Base-by-base conservation (phyloP, 2,113 vertebrate species). In the Carassius carassius region DNA sequence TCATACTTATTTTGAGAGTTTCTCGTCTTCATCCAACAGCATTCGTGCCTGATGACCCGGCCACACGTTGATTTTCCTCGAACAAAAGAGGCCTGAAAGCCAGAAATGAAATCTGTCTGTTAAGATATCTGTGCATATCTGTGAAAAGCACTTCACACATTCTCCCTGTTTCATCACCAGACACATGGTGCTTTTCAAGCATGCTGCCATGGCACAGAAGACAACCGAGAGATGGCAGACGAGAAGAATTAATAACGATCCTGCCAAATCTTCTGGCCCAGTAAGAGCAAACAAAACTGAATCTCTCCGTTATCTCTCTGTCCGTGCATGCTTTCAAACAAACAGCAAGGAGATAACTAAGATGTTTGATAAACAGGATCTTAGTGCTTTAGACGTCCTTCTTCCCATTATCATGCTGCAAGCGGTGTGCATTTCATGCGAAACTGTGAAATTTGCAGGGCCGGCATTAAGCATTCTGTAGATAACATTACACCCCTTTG, bases 121-220 rank as follows among this genome's bases (percentile, higher is more conserved):
- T 85, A 74, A 82, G 80, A 78, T 83, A 49, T 29, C 29, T 29
- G 54, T 78, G 76, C 25, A 29, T n/a, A 54, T 17, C 35, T 8
- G 67, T 69, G 56, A 84, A 78, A 79, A 86, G 56, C 56, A 21
- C 14, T 77, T 80, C 60, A 49, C 63, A 56, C 78, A 19, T 44
- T 77, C 29, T 70, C 81, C 47, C 29, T 7, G 37, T 75, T 83
- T 56, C 73, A 47, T 89, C 84, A 82, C 69, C 67, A 19, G 86
- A 86, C 88, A 84, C 84, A 86, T 86, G 81, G 81, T 65, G 60
- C 37, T 81, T 84, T 84, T 84, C 83, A 69, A 86, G 83, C 84
- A 86, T 29, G 37, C 37, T 69, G 79, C 62, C 75, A 74, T 23
- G 78, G 65, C 70, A 73, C 69, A 73, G 47, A 87, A 87, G 76